Conservation (phyloP, 2,888 invertebrate species). For the Dione juno region DNA sequence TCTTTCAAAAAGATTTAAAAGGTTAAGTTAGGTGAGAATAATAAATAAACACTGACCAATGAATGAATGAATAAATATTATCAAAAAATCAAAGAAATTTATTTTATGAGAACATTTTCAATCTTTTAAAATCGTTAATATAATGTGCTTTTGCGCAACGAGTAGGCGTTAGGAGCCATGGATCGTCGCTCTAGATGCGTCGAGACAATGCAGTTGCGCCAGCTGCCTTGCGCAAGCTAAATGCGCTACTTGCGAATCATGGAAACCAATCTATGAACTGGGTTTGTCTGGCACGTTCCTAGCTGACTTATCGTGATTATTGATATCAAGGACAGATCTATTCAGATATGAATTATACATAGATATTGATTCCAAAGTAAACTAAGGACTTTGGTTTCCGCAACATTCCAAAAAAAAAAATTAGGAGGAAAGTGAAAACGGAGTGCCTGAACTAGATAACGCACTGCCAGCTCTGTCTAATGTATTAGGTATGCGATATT, state of each 20-base stretch:
- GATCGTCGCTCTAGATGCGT: constrained; percentile 44
- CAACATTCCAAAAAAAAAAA: too few species aligned
- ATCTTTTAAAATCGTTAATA: constrained; percentile 32
- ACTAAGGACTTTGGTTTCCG: background rate
- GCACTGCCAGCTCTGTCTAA: too few species aligned
- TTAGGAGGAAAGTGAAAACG: too few species aligned
- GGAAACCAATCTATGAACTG: constrained; percentile 46
- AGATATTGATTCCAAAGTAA: background rate
- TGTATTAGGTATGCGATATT: too few species aligned
- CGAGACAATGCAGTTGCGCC: constrained; percentile 46
- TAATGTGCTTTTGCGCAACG: constrained; percentile 45
- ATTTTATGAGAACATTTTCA: background rate
- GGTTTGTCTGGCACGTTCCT: constrained; percentile 33
- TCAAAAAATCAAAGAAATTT: background rate
- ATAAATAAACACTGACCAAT: too few species aligned
- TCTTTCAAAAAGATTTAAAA: too few species aligned
- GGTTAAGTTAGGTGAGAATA: too few species aligned
- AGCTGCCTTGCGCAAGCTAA: constrained; percentile 43
- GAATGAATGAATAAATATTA: background rate
- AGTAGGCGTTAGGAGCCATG: constrained; percentile 38
- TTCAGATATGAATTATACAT: constrained; percentile 18
- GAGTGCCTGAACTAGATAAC: too few species aligned
- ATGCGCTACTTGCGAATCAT: constrained; percentile 46
- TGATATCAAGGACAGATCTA: constrained; percentile 25
- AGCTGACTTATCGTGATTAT: constrained; percentile 26